Conservation (phyloP, 2,888 invertebrate species). For the Chrysolina americana region DNA sequence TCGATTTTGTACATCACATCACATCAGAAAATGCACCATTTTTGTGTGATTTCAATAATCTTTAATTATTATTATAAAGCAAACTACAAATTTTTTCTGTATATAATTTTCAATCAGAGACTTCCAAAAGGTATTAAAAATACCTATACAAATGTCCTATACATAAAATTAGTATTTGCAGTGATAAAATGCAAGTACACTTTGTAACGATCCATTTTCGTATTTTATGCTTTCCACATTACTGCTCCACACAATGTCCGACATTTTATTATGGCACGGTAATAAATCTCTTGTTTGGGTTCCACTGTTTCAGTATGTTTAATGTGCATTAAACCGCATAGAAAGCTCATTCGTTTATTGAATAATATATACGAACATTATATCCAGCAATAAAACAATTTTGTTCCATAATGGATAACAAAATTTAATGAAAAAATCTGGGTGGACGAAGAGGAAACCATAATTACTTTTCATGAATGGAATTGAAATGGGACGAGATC, state of each 20-base stretch:
- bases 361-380: constrained; percentile 17
- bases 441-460: not conserved
- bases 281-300: constrained; percentile 45
- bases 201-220: constrained; percentile 13
- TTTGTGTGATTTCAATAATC: no score
- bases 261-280: constrained; percentile 35
- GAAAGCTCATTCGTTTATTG: constrained; percentile 16
- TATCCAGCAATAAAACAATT: constrained; percentile 4
- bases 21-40: no score
- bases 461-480: not conserved
- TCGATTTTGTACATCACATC: no score
- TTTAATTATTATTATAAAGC: no score
- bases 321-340: constrained; percentile 40
- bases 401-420: not conserved
- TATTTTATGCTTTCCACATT: constrained; percentile 15
- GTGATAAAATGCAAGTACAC: constrained; percentile 3
- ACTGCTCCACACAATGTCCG: constrained; percentile 29
- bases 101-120: no score
- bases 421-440: not conserved
- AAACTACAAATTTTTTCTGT: no score
- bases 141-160: no score
- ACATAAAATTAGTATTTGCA: constrained; percentile 5
- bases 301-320: constrained; percentile 42
- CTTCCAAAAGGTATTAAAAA: no score
- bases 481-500: not conserved